A percentile compares a stretch with the other conserved stretches of the same genome.
Evolutionary conservation across 1,140 invertebrate species (phyloP).

Genomic region (Halyomorpha halys): DNA sequence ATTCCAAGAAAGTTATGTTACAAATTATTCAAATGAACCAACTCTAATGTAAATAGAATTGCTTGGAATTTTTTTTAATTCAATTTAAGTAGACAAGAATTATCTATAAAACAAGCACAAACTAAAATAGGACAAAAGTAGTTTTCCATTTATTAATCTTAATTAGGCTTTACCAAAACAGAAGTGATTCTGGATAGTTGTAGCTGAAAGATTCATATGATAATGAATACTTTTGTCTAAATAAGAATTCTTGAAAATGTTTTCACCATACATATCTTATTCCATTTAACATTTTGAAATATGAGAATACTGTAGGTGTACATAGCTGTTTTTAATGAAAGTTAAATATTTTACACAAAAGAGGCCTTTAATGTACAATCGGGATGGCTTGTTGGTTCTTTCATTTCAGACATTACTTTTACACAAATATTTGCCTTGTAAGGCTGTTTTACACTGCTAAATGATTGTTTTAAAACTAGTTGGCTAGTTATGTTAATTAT

Average conservation of each 20-base stretch:
- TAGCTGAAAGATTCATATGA: neutral
- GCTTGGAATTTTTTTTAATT: neutral
- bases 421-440: no score
- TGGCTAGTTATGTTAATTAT: no score
- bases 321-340: constrained; percentile 4
- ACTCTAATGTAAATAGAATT: neutral
- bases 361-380: constrained; percentile 17
- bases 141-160: no score
- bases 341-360: constrained; percentile 1
- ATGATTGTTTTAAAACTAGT: no score
- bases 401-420: neutral
- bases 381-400: constrained; percentile 14
- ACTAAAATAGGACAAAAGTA: neutral
- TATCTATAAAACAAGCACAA: neutral
- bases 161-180: neutral
- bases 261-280: constrained; percentile 15
- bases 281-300: neutral
- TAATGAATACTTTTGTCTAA: constrained; percentile 5
- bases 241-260: neutral
- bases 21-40: neutral
- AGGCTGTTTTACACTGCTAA: neutral
- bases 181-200: neutral
- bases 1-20: neutral
- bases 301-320: neutral
- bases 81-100: neutral